A percentile compares a stretch with the other conserved stretches of the same genome.
Evolutionary conservation across 2,797 vertebrate species (phyloP).

Genomic region (Pseudocheirus occidentalis): DNA sequence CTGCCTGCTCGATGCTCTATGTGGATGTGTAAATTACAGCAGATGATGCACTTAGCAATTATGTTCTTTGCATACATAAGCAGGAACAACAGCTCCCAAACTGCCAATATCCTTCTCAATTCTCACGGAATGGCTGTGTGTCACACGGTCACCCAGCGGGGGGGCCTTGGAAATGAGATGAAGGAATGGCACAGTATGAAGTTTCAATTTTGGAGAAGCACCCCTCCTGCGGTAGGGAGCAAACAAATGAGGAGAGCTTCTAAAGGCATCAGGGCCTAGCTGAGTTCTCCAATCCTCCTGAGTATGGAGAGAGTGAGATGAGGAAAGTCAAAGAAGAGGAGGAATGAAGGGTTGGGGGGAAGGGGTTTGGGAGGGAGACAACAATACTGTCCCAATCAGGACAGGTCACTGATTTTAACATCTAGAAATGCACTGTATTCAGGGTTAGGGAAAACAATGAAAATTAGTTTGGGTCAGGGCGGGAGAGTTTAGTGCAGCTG

Average conservation of each 20-base stretch:
- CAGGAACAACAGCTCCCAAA: constrained; percentile 85
- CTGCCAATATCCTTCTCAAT: constrained; percentile 83
- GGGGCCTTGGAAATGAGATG: constrained; percentile 77
- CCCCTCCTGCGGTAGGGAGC: constrained; percentile 62
- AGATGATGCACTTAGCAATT: constrained; percentile 85
- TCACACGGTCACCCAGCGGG: constrained; percentile 82
- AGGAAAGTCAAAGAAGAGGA: neutral
- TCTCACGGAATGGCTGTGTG: constrained; percentile 78
- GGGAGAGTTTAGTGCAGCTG: neutral
- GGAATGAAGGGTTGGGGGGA: no score
- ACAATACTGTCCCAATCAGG: neutral
- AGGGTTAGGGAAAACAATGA: neutral
- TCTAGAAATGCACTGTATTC: neutral
- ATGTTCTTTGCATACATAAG: constrained; percentile 86
- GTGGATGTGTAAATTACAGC: constrained; percentile 84
- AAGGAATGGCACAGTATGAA: constrained; percentile 77
- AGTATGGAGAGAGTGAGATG: neutral
- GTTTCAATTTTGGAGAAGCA: constrained; percentile 71
- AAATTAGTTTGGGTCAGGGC: neutral
- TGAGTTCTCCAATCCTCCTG: neutral
- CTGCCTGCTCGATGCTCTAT: constrained; percentile 72
- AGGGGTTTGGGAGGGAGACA: neutral
- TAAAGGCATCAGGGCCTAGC: constrained; percentile 11
- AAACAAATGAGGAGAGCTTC: constrained; percentile 66
- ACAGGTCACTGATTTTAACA: neutral